phyloP scores from a whole-genome alignment of 2,113 vertebrate species.

The Boleophthalmus pectinirostris region DNA sequence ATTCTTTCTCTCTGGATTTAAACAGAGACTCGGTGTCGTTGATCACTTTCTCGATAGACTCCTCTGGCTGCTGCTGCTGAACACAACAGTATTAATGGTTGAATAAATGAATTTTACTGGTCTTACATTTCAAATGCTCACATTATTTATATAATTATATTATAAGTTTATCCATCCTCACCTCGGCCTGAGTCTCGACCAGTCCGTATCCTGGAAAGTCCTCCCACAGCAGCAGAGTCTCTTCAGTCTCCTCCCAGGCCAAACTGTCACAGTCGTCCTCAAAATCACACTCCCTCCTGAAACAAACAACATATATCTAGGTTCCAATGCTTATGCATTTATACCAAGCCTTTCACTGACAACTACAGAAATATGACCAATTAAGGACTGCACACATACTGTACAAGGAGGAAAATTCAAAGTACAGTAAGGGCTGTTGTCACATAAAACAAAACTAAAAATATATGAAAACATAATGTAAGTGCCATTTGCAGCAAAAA shows the following conservation, averaged over 20 bases:
- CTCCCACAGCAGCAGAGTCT: constrained; percentile 92
- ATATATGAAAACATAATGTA: no score
- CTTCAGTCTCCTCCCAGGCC: constrained; percentile 94
- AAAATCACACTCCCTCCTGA: constrained; percentile 89
- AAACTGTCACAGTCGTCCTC: constrained; percentile 93
- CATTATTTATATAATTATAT: no score
- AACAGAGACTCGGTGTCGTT: constrained; percentile 95
- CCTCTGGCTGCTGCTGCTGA: constrained; percentile 79
- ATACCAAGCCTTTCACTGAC: no score
- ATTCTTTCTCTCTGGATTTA: constrained; percentile 95
- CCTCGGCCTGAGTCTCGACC: constrained; percentile 74
- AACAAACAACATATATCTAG: neutral
- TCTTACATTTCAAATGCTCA: no score
- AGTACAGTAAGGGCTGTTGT: no score
- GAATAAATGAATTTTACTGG: no score
- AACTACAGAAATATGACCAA: no score
- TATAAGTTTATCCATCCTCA: constrained; percentile 35
- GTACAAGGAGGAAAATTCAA: no score
- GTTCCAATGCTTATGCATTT: neutral
- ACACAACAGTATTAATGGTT: neutral
- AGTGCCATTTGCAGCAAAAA: no score
- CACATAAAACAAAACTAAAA: no score
- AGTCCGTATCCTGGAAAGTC: constrained; percentile 88
- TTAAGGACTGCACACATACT: no score
- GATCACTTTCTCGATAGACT: constrained; percentile 96